Evolutionary conservation across 2,113 vertebrate genomes (phyloP), one percentile per base, ranked within the genome.

Genomic region (Hyla sarda): DNA sequence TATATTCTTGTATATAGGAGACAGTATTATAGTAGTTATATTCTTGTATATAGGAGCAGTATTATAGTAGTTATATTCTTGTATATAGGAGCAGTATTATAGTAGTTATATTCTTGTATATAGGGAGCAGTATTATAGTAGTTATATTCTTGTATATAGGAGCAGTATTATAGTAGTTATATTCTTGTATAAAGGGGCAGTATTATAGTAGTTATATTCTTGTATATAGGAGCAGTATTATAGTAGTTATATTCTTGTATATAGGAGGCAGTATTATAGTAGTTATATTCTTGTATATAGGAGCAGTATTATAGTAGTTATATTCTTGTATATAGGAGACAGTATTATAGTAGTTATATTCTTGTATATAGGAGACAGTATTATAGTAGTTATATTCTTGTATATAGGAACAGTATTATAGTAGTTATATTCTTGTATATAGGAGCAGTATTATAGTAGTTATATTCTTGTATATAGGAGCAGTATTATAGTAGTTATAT

Each of bases 311-410:
- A 62, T 62, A 62, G 58, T 25, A 62, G 58, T 25, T 28, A 62
- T 71, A 34, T 71, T 71, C 32, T 37, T 71, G 67, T 28, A 65
- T 25, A 71, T 45, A 45, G 41, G 41, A 12, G 25, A n/a, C 23
- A 73, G 69, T 45, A 45, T 73, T 73, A 75, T 21, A 0, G 23
- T 48, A 17, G 48, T 16, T 30, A 32, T n/a, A 56, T 75, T 19
- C 28, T n/a, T 82, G 12, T 69, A 16, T 84, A 30, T 32, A 99
- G 98, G 98, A n/a, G n/a, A n/a, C 41, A 41, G 41, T 41, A 41
- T 41, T 41, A 41, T 41, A 41, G 41, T 41, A 41, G 41, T 41
- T 41, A 41, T 41, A 41, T 41, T 41, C 41, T 8, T 41, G 41
- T 41, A 41, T 41, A 41, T 41, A 41, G 41, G 41, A n/a, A 8